Conservation (phyloP, 2,113 vertebrate genomes). For the Orientallactaga bullata region DNA sequence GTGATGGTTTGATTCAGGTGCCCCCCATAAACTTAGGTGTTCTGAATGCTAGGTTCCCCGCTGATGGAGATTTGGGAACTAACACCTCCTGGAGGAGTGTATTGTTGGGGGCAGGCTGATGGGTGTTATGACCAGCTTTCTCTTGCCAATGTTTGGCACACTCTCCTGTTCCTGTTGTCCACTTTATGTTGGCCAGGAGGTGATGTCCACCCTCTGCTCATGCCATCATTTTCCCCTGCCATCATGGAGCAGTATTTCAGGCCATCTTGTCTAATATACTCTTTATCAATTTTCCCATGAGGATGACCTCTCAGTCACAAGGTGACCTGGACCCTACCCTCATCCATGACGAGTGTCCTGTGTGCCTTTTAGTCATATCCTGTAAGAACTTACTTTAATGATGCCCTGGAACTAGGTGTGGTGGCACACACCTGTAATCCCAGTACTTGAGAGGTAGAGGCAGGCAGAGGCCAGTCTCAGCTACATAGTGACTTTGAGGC, state of each 20-base stretch:
- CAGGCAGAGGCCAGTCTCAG: not conserved
- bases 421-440: not conserved
- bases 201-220: no score
- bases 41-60: no score
- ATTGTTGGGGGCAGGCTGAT: no score
- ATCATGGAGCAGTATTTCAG: not conserved
- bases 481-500: not conserved
- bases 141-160: no score
- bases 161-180: no score
- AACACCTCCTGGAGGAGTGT: no score
- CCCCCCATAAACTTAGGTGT: no score
- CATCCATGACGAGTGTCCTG: not conserved
- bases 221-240: no score
- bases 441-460: not conserved
- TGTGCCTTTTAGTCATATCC: constrained; percentile 14
- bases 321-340: not conserved
- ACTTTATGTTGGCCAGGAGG: no score
- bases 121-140: no score
- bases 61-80: no score
- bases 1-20: no score
- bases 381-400: not conserved
- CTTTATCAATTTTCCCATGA: not conserved
- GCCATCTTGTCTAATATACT: not conserved
- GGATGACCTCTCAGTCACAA: not conserved
- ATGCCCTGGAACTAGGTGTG: not conserved